Evolutionary conservation across 2,888 invertebrate genomes (phyloP), one percentile per base, ranked within the genome.

Genomic region (Drosophila atripex): DNA sequence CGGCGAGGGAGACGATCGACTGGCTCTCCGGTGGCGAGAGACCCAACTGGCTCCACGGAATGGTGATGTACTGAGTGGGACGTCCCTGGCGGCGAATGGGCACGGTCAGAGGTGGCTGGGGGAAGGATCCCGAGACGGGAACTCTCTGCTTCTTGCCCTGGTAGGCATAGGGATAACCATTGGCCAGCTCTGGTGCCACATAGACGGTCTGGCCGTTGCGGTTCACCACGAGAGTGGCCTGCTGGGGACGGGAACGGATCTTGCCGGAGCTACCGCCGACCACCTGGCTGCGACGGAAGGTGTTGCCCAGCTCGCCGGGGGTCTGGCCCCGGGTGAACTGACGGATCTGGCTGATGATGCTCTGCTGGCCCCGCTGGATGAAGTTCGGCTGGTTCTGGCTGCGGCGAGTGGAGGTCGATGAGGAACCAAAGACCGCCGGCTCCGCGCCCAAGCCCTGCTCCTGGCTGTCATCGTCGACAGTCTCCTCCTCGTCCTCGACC

Each of bases 21-120:
- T 89, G 79, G 32, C 84, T 77, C 5, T 89, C 74, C 0, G 89
- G 88, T 0, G 82, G 77, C 8, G 87, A 61, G 0, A 89, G 71
- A 0, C 90, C 90, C 49, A 90, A 63, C 50, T 89, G 87, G 16
- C 80, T 78, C 90, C 91, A 90, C 0, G 90, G 90, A 21, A 90
- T 90, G 35, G 86, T 90, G 9, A 90, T 88, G 57, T 89, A 90
- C 59, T 90, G 90, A 0, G 79, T 80, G 18, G 91, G 90, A 0
- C 77, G 74, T 0, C 85, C 83, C 68, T 86, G 86, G n/a, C 83
- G 78, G 1, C 72, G 86, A 8, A 82, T 60, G 1, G 89, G 85
- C 18, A 76, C 73, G 0, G 77, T 78, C 9, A 86, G 21, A 0
- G 89, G 89, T 0, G 88, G 83, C 57, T 88, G 83, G 0, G 90